Evolutionary conservation across 2,888 invertebrate genomes (phyloP).

Genomic region (Cephus sareptanus): DNA sequence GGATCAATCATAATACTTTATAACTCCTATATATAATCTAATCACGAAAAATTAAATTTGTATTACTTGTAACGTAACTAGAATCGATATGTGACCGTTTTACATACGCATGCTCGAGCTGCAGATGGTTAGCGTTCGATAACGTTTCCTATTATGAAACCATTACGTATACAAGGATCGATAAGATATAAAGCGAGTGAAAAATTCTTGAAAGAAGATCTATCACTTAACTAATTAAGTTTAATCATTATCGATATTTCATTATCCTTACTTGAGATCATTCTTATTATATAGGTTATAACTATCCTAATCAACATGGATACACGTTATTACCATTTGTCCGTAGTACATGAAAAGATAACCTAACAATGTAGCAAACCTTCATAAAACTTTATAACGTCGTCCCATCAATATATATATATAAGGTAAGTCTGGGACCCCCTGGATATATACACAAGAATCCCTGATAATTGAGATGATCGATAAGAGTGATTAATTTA

Average conservation of each 20-base stretch:
- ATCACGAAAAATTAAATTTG: not conserved
- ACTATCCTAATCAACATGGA: not conserved
- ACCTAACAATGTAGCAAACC: not conserved
- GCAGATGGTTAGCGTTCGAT: not conserved
- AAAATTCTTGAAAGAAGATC: not conserved
- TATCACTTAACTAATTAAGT: not conserved
- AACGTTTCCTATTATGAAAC: not conserved
- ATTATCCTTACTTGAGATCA: not conserved
- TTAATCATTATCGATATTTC: not conserved
- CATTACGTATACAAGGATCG: not conserved
- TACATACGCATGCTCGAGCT: not conserved
- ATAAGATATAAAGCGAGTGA: not conserved
- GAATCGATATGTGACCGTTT: not conserved
- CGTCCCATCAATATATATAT: not conserved
- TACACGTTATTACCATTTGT: not conserved
- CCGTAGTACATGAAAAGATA: not conserved
- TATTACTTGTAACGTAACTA: not conserved
- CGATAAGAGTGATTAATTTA: not conserved
- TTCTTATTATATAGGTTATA: not conserved
- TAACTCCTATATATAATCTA: not conserved
- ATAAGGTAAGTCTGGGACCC: no score
- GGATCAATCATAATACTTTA: no score
- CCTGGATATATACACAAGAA: no score
- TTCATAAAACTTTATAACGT: not conserved
- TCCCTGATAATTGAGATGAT: no score